Conservation (phyloP, 2,113 vertebrate genomes). For the Cyanoramphus novaezelandiae region DNA sequence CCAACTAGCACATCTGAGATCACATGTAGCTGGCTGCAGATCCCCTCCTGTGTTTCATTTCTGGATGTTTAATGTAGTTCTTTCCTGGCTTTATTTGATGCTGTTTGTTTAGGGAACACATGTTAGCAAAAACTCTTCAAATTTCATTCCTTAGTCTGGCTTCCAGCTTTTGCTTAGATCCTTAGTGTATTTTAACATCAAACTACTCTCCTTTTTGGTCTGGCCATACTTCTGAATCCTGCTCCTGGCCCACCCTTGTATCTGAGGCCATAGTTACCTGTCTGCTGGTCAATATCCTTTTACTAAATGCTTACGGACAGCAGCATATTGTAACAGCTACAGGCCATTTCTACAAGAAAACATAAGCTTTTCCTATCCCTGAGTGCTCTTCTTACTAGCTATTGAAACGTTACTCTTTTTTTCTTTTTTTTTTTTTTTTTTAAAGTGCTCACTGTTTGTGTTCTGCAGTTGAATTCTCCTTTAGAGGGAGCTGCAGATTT, state of each 20-base stretch:
- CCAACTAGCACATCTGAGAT: neutral
- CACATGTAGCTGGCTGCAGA: neutral
- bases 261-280: neutral
- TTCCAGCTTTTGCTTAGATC: neutral
- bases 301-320: neutral
- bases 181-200: neutral
- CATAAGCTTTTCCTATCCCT: neutral
- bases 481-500: neutral
- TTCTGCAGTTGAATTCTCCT: neutral
- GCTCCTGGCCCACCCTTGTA: neutral
- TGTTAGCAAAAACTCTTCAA: neutral
- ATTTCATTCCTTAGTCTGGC: neutral
- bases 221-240: neutral
- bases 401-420: neutral
- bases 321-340: neutral
- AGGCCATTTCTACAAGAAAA: neutral
- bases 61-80: neutral
- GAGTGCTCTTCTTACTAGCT: neutral
- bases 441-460: accelerated
- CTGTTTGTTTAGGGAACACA: neutral
- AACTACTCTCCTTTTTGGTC: neutral
- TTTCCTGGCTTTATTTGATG: neutral
- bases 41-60: neutral
- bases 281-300: neutral
- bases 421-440: neutral